phyloP scores from a whole-genome alignment of 2,113 vertebrate genomes.

The Tachuris rubrigastra region DNA sequence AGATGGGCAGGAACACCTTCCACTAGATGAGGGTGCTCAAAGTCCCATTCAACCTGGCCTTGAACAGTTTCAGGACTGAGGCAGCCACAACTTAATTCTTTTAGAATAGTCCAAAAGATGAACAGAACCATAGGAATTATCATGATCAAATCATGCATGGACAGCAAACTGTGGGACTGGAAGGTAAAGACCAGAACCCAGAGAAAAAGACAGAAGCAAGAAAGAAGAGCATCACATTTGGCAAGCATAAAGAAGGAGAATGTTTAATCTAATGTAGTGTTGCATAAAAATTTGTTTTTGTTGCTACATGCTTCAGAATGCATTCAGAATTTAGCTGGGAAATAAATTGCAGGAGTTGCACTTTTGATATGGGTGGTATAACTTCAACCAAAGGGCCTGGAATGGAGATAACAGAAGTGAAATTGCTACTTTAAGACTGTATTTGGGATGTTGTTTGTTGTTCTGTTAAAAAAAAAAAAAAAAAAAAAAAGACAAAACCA shows the following conservation, averaged over 20 bases:
- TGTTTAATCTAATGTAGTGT: background rate
- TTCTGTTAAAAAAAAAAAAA: too few relatives aligned
- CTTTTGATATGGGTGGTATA: background rate
- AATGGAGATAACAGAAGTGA: background rate
- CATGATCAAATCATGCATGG: background rate
- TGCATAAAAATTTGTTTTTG: background rate
- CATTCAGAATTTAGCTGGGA: background rate
- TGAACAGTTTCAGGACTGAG: background rate
- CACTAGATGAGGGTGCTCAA: background rate
- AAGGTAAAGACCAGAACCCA: background rate
- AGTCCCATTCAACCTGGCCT: background rate
- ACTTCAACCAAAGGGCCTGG: background rate
- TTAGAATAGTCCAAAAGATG: background rate
- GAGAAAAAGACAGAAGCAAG: background rate
- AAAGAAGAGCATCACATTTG: accelerated
- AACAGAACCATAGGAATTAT: background rate
- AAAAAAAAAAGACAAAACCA: too few relatives aligned
- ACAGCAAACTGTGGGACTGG: background rate
- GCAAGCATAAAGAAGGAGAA: background rate
- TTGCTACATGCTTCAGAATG: background rate
- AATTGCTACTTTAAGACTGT: background rate
- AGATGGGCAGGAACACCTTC: background rate
- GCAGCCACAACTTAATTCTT: background rate
- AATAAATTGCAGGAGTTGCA: background rate
- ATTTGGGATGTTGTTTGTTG: accelerated